Base-by-base conservation (phyloP, 92 coral and sea anemone species). In the Epizoanthus illoricatus region DNA sequence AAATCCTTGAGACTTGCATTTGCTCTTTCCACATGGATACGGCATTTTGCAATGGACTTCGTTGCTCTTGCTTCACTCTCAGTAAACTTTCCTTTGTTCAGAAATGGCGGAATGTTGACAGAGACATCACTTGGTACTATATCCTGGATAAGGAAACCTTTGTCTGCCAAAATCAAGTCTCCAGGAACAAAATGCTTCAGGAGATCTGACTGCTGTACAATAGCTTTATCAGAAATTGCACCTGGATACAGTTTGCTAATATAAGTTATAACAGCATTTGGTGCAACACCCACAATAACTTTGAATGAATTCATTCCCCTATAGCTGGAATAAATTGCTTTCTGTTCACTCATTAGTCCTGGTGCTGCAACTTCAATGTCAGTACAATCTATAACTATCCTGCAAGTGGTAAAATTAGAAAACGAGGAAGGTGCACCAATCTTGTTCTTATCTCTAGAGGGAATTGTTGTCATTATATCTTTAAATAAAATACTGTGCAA, bases 191-290 rank as follows among this genome's bases (percentile, higher is more conserved):
- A 65, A 65, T 65, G 69, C 69, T 40, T 75, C n/a, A 75, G 65
- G 18, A 74, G 52, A 11, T 61, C 80, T 57, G 80, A 74, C 19
- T 74, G 42, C 61, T 74, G 60, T 24, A 74, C 80, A 74, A 74
- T 74, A 11, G 12, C 80, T 75, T 75, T 75, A 40, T 65, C 69
- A 20, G 69, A 65, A 40, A 65, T 65, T 65, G 69, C 20, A 28
- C 69, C 69, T 65, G 45, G 80, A 75, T 49, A 75, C 80, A 74
- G 80, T 74, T 74, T 74, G 63, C 80, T 74, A 58, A 74, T 33
- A 65, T 65, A 65, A 40, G 69, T 65, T 65, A 65, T 65, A 20
- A 65, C 69, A 65, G 36, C 69, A 65, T 65, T 65, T 40, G 69
- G 69, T 28, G 69, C 69, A 28, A 28, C 33, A 28, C 1, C 33